These are phyloP conservation scores for Acanthochromis polyacanthus DNA, from an alignment of 2,113 vertebrate species.

Conservation along the genomic window DNA sequence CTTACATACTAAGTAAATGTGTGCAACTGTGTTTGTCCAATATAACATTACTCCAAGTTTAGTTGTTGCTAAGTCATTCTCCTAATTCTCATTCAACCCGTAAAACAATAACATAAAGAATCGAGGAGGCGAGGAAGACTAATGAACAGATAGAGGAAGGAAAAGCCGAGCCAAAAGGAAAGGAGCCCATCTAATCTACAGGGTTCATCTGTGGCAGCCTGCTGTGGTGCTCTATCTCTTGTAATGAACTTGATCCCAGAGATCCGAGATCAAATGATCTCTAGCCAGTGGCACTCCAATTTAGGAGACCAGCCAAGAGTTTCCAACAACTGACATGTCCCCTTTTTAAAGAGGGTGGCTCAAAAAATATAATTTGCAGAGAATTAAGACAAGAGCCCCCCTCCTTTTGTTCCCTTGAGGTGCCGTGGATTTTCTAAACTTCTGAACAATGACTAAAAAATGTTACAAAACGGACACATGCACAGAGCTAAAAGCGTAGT, in stretches of 20 bases:
- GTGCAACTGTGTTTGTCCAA: neutral
- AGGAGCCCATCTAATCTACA: conserved; percentile 45
- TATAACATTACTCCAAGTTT: neutral
- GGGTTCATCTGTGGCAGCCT: conserved; percentile 50
- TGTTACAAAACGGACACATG: conserved; percentile 24
- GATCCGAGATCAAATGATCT: conserved; percentile 63
- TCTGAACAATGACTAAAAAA: conserved; percentile 41
- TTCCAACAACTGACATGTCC: conserved; percentile 3
- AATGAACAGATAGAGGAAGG: conserved; percentile 40
- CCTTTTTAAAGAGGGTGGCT: neutral
- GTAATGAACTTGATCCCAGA: conserved; percentile 70
- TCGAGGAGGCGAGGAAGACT: neutral
- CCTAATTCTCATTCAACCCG: neutral
- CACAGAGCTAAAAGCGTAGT: neutral
- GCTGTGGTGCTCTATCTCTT: conserved; percentile 48
- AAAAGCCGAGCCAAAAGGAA: conserved; percentile 18
- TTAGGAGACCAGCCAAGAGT: conserved; percentile 43
- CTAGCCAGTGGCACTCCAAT: conserved; percentile 46
- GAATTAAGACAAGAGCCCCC: conserved; percentile 43
- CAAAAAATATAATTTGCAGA: conserved; percentile 6
- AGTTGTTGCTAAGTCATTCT: neutral
- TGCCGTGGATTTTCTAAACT: conserved; percentile 16
- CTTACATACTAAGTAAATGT: too few species aligned
- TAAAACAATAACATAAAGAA: neutral
- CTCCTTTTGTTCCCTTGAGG: conserved; percentile 27